Evolutionary conservation across 2,113 vertebrate genomes (phyloP).

Genomic region (Taurulus bubalis): DNA sequence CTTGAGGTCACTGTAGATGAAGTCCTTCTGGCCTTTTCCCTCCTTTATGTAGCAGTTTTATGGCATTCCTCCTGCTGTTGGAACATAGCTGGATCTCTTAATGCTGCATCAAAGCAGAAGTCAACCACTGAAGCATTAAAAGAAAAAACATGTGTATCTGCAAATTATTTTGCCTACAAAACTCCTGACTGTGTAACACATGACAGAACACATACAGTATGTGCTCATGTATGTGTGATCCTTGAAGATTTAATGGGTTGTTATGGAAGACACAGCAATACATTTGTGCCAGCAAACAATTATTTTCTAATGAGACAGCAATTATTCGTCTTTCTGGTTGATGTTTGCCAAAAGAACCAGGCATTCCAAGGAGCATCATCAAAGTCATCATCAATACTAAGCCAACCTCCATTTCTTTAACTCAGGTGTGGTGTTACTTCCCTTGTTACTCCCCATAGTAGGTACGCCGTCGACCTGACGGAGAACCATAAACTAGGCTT

Average conservation of each 20-base stretch:
- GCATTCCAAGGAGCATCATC: neutral
- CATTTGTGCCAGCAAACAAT: constrained; percentile 27
- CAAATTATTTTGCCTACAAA: neutral
- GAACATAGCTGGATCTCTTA: neutral
- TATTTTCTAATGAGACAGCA: constrained; percentile 47
- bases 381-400: no score
- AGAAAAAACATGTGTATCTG: neutral
- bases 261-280: constrained; percentile 29
- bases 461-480: no score
- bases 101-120: neutral
- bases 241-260: neutral
- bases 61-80: neutral
- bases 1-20: no score
- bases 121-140: neutral
- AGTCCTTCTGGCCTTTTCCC: neutral
- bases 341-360: constrained; percentile 16
- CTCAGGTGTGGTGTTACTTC: neutral
- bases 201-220: neutral
- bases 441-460: no score
- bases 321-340: constrained; percentile 12
- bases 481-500: no score
- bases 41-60: neutral
- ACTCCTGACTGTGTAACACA: neutral
- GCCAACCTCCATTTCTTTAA: no score
- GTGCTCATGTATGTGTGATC: neutral